phyloP scores from a whole-genome alignment of 1,140 invertebrate genomes.

The Diplogasteroides magnus region DNA sequence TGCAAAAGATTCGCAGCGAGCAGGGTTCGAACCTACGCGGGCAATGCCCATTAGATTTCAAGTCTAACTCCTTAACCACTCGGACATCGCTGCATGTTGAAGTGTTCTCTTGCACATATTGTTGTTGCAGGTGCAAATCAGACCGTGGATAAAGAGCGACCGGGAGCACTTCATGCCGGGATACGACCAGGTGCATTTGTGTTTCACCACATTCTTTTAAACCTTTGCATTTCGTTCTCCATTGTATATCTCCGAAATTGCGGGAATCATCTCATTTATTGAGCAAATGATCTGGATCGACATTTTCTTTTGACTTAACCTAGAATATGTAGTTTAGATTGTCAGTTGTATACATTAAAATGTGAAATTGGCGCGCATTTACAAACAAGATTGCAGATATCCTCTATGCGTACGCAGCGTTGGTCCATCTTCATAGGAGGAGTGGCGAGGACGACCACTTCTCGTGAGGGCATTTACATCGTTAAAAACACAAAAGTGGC shows the following conservation, averaged over 20 bases:
- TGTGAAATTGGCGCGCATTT: too few species aligned
- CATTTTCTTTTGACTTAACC: too few species aligned
- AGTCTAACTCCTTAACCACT: conserved; percentile 86
- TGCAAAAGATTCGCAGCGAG: conserved; percentile 65
- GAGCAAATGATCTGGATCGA: too few species aligned
- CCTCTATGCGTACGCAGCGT: neutral
- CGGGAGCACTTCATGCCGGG: neutral
- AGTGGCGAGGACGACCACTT: neutral
- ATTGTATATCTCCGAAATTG: too few species aligned
- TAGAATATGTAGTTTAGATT: too few species aligned
- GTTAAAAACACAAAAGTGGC: neutral
- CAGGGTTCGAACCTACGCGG: conserved; percentile 83
- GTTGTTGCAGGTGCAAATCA: neutral
- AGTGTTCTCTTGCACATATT: neutral
- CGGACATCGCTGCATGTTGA: conserved; percentile 70
- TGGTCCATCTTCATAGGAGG: neutral
- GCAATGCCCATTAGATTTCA: conserved; percentile 81
- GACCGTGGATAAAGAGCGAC: neutral
- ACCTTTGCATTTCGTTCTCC: too few species aligned
- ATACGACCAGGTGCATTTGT: neutral
- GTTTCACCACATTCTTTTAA: neutral
- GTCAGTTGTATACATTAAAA: too few species aligned
- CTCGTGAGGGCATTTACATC: too few species aligned
- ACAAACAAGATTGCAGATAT: neutral
- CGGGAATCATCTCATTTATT: too few species aligned